These are phyloP conservation scores for Amphipyra tragopoginis DNA, from an alignment of 2,888 invertebrate species.

Conservation along the genomic window DNA sequence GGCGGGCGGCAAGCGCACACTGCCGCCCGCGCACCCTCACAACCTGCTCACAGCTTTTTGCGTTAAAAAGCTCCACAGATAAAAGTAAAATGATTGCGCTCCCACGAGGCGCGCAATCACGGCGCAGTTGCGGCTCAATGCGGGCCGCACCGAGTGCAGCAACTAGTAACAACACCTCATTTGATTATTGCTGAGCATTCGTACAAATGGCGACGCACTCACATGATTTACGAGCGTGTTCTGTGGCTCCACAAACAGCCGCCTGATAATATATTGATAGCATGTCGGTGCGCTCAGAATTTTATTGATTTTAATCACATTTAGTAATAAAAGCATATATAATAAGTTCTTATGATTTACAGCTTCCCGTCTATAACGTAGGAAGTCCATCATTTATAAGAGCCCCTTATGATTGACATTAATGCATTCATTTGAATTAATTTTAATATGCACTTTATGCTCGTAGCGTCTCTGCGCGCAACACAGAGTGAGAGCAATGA, in stretches of 20 bases:
- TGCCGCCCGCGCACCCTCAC: conserved; percentile 67
- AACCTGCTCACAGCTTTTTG: conserved; percentile 83
- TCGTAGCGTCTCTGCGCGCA: not conserved
- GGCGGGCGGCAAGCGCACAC: conserved; percentile 76
- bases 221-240: conserved; percentile 37
- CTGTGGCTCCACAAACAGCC: conserved; percentile 11
- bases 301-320: conserved; percentile 40
- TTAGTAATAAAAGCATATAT: conserved; percentile 27
- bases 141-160: conserved; percentile 26
- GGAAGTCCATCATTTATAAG: conserved; percentile 29
- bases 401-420: conserved; percentile 16
- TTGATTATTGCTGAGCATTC: conserved; percentile 33
- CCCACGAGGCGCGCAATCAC: conserved; percentile 68
- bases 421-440: conserved; percentile 28
- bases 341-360: conserved; percentile 41
- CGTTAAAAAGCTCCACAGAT: conserved; percentile 78
- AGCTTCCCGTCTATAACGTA: conserved; percentile 25
- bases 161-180: conserved; percentile 29
- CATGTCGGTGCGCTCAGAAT: not conserved
- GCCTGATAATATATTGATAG: conserved; percentile 15
- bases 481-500: not conserved
- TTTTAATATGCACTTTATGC: conserved; percentile 20
- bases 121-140: conserved; percentile 19
- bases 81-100: conserved; percentile 79
- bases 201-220: conserved; percentile 31